Evolutionary conservation across 2,797 vertebrate species (phyloP).

Genomic region (Mus spretus): DNA sequence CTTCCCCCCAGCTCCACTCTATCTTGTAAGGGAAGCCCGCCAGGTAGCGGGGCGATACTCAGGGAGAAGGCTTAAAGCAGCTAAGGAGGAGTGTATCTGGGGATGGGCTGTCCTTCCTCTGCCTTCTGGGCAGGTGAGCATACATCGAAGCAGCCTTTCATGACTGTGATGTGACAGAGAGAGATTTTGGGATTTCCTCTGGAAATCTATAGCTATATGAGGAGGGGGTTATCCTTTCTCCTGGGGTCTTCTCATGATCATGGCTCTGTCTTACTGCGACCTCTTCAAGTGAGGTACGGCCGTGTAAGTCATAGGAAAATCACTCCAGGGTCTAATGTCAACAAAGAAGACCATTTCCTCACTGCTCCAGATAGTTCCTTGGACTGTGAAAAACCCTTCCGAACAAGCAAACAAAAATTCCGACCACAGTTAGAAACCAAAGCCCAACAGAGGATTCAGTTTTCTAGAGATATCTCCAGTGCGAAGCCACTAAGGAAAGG

Average conservation of each 20-base stretch:
- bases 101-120: not conserved
- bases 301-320: not conserved
- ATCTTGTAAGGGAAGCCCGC: not conserved
- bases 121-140: not conserved
- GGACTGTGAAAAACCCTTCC: not conserved
- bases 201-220: not conserved
- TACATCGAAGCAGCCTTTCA: not conserved
- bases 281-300: not conserved
- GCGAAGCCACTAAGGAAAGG: not conserved
- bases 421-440: not conserved
- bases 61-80: not conserved
- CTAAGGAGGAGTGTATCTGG: not conserved
- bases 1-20: too few species aligned
- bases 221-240: fast-evolving
- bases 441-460: not conserved
- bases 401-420: not conserved
- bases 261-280: not conserved
- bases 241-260: not conserved
- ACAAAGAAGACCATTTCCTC: not conserved
- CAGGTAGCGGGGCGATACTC: fast-evolving
- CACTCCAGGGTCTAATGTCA: not conserved
- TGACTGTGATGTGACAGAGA: not conserved
- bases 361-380: not conserved
- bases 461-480: not conserved
- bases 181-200: not conserved